Evolutionary conservation across 2,113 vertebrate species (phyloP).

Genomic region (Tautogolabrus adspersus): DNA sequence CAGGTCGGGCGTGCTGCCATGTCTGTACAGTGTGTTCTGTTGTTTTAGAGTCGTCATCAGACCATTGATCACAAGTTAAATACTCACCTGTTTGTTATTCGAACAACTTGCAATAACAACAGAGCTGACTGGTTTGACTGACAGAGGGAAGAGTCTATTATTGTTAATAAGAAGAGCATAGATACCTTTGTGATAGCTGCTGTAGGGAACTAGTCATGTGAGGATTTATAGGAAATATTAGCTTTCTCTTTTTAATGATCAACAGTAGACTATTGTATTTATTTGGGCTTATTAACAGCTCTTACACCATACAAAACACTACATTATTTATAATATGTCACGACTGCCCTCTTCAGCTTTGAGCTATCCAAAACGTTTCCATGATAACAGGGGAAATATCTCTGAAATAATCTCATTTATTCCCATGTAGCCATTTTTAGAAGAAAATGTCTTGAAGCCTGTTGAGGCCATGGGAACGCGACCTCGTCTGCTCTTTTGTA

Average conservation of each 20-base stretch:
- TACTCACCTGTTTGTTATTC: neutral
- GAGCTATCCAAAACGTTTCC: neutral
- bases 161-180: too few relatives aligned
- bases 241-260: neutral
- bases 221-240: neutral
- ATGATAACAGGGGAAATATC: neutral
- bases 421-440: conserved; percentile 25
- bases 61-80: neutral
- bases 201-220: neutral
- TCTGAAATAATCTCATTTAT: neutral
- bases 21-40: neutral
- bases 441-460: conserved; percentile 13
- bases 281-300: neutral
- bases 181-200: neutral
- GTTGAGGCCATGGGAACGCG: conserved; percentile 41
- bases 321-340: neutral
- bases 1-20: neutral
- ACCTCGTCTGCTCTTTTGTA: conserved; percentile 18
- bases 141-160: neutral
- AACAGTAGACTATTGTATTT: too few relatives aligned
- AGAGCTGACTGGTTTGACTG: neutral
- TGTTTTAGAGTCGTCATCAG: neutral
- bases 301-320: neutral
- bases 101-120: too few relatives aligned
- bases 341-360: neutral